These are phyloP conservation scores for Spilarctia lutea DNA, from an alignment of 2,888 invertebrate genomes.

Conservation along the genomic window DNA sequence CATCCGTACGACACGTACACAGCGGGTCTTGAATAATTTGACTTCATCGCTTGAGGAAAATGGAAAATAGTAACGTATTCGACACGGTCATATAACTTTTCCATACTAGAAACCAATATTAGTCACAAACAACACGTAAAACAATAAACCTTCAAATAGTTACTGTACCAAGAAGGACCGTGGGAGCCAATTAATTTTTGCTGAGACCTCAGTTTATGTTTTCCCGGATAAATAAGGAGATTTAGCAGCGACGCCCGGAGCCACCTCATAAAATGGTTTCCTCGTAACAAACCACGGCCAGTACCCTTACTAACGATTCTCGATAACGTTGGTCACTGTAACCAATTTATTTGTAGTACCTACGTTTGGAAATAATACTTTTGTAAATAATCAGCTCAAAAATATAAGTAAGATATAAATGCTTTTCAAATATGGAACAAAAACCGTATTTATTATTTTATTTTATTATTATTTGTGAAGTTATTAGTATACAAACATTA, in stretches of 20 bases:
- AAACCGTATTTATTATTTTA: background rate
- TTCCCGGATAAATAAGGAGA: slow-evolving; percentile 84
- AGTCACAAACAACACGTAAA: slow-evolving; percentile 48
- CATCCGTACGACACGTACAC: slow-evolving; percentile 57
- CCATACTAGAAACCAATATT: slow-evolving; percentile 36
- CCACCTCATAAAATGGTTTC: slow-evolving; percentile 78
- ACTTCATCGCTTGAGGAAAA: slow-evolving; percentile 43
- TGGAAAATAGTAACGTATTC: slow-evolving; percentile 31
- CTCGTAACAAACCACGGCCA: slow-evolving; percentile 77
- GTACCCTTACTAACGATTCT: slow-evolving; percentile 71
- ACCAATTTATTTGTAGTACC: slow-evolving; percentile 28
- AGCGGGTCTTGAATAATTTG: slow-evolving; percentile 55
- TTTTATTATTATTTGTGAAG: background rate
- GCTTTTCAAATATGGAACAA: background rate
- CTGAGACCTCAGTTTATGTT: slow-evolving; percentile 83
- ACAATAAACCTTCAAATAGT: slow-evolving; percentile 73
- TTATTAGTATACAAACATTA: background rate
- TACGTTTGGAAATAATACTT: background rate
- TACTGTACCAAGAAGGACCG: slow-evolving; percentile 78
- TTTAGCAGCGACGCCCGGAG: slow-evolving; percentile 79
- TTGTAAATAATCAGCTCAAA: background rate
- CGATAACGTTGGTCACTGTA: slow-evolving; percentile 48
- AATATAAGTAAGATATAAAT: background rate
- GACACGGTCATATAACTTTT: slow-evolving; percentile 29
- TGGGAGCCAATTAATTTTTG: slow-evolving; percentile 84